A percentile compares a stretch with the other conserved stretches of the same genome.
Conservation (phyloP, 2,113 vertebrate species). For the Larimichthys polyactis region DNA sequence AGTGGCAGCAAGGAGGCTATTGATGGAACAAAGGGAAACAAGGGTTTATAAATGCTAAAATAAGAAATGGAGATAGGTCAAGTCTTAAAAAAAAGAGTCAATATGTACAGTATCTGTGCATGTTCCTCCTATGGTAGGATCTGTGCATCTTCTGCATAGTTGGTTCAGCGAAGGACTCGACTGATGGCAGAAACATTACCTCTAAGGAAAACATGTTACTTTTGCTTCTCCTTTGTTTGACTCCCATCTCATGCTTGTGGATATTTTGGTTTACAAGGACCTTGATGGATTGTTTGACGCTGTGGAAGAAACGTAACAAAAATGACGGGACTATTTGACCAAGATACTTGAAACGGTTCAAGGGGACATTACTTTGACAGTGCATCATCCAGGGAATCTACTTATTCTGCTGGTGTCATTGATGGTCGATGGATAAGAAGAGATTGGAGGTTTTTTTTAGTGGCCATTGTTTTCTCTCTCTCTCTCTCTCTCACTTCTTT, state of each 20-base stretch:
- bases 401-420: slow-evolving; percentile 11
- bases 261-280: slow-evolving; percentile 41
- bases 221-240: slow-evolving; percentile 50
- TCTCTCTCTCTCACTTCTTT: slow-evolving; percentile 44
- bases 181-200: slow-evolving; percentile 67
- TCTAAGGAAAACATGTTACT: slow-evolving; percentile 55
- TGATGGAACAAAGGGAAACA: slow-evolving; percentile 62
- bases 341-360: slow-evolving; percentile 8
- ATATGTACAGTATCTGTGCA: slow-evolving; percentile 74
- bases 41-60: slow-evolving; percentile 60
- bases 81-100: slow-evolving; percentile 78
- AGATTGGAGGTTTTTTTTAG: slow-evolving; percentile 23
- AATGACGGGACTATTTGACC: background rate
- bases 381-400: background rate
- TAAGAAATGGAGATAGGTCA: slow-evolving; percentile 47
- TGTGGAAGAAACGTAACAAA: slow-evolving; percentile 13
- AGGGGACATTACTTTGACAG: slow-evolving; percentile 1
- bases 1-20: slow-evolving; percentile 54
- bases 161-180: slow-evolving; percentile 57
- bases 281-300: background rate
- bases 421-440: slow-evolving; percentile 12
- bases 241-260: slow-evolving; percentile 51
- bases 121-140: slow-evolving; percentile 99
- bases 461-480: slow-evolving; percentile 40
- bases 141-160: slow-evolving; percentile 88